Conservation (phyloP, 2,888 invertebrate genomes). For the Drosophila paracracens region DNA sequence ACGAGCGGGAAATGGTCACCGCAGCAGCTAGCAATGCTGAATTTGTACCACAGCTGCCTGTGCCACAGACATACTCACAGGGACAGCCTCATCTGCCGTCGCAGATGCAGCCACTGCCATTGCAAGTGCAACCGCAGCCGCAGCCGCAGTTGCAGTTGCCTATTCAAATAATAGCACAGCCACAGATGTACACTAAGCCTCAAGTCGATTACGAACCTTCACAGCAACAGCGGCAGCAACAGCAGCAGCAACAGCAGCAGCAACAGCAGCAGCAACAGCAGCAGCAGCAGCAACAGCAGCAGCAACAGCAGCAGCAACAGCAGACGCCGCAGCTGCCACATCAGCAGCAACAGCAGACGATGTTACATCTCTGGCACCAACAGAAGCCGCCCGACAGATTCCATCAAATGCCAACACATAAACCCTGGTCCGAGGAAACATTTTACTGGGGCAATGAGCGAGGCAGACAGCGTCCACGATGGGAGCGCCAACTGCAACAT, state of each 20-base stretch:
- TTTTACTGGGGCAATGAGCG: constrained; percentile 14
- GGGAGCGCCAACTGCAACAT: constrained; percentile 29
- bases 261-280: constrained; percentile 61
- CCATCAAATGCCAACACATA: constrained; percentile 34
- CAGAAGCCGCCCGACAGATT: constrained; percentile 33
- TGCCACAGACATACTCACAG: constrained; percentile 24
- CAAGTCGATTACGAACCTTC: constrained; percentile 31
- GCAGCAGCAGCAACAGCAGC: constrained; percentile 39
- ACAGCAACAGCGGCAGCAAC: constrained; percentile 60
- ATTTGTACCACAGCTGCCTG: constrained; percentile 4
- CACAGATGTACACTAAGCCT: constrained; percentile 81
- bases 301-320: constrained; percentile 64
- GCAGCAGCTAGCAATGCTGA: constrained; percentile 55
- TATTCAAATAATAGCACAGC: constrained; percentile 74
- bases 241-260: constrained; percentile 52
- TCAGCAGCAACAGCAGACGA: constrained; percentile 4
- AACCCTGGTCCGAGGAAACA: constrained; percentile 14
- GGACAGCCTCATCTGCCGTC: neutral
- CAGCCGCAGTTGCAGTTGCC: constrained; percentile 9
- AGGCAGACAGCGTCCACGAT: constrained; percentile 27
- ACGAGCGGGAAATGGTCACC: constrained; percentile 84
- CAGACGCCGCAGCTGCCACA: constrained; percentile 67
- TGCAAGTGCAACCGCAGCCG: constrained; percentile 18
- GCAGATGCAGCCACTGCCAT: constrained; percentile 13
- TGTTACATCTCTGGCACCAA: constrained; percentile 32